Conservation (phyloP, 2,113 vertebrate species). For the Paradoxurus hermaphroditus region DNA sequence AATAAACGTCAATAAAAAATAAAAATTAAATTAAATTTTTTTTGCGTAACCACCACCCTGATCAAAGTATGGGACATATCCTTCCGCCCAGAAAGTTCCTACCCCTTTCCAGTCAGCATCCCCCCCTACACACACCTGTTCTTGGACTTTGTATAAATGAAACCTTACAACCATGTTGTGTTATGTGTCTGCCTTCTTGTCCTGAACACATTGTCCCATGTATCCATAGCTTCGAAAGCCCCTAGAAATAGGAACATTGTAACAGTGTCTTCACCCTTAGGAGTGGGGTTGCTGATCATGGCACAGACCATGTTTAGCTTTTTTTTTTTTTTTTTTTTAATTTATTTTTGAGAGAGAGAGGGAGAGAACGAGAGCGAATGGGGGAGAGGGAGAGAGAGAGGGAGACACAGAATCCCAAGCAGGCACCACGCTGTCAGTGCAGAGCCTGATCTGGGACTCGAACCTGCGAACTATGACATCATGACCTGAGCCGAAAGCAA, state of each 20-base stretch:
- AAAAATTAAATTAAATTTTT: too few relatives aligned
- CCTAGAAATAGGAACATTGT: background rate
- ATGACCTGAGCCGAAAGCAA: too few relatives aligned
- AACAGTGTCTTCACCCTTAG: background rate
- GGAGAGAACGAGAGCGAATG: too few relatives aligned
- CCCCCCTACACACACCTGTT: background rate
- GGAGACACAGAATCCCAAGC: too few relatives aligned
- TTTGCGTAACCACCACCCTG: background rate
- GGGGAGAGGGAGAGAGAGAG: too few relatives aligned
- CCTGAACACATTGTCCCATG: fast-evolving
- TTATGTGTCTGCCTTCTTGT: background rate
- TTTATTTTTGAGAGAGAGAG: too few relatives aligned
- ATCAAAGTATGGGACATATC: background rate
- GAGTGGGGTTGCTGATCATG: background rate
- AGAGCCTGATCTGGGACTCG: too few relatives aligned
- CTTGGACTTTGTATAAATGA: background rate
- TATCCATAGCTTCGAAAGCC: background rate
- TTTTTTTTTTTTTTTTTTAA: too few relatives aligned
- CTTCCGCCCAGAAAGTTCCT: background rate
- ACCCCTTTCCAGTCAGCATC: background rate
- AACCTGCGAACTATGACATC: too few relatives aligned
- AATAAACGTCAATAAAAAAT: too few relatives aligned
- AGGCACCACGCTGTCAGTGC: too few relatives aligned
- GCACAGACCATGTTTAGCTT: background rate
- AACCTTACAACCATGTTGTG: background rate